Percentiles rank a stretch among this genome's conserved stretches.
Conservation (phyloP, 2,888 invertebrate genomes). For the Noctua janthe region DNA sequence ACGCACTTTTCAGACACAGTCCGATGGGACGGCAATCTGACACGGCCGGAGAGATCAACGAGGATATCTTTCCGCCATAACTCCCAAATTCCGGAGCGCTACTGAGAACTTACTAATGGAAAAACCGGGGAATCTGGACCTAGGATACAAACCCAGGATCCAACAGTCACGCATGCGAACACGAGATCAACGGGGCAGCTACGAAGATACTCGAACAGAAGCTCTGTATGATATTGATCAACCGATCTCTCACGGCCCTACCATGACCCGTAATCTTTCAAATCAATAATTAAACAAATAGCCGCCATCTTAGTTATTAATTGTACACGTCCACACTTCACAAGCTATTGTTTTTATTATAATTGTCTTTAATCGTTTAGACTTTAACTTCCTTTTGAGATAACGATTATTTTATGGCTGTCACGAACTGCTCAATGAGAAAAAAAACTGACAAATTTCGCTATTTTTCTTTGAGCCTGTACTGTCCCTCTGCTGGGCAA, state of each 20-base stretch:
- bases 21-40: too few relatives aligned
- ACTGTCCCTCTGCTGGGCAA: too few relatives aligned
- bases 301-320: slow-evolving; percentile 7
- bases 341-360: slow-evolving; percentile 14
- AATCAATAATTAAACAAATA: slow-evolving; percentile 28
- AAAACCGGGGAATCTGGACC: not conserved
- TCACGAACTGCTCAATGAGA: not conserved
- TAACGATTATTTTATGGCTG: slow-evolving; percentile 1
- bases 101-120: not conserved
- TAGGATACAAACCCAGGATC: too few relatives aligned
- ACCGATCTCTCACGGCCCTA: slow-evolving; percentile 47
- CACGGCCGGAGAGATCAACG: too few relatives aligned
- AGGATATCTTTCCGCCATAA: not conserved
- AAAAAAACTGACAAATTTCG: not conserved
- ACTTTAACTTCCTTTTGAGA: slow-evolving; percentile 18
- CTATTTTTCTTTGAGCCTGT: not conserved
- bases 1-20: too few relatives aligned
- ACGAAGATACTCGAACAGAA: not conserved
- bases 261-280: slow-evolving; percentile 44
- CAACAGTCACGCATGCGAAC: not conserved
- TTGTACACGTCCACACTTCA: slow-evolving; percentile 12
- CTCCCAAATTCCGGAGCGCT: not conserved
- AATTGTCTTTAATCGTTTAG: slow-evolving; percentile 15
- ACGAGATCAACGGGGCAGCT: not conserved
- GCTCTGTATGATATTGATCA: not conserved